A percentile compares a stretch with the other conserved stretches of the same genome.
Evolutionary conservation across 2,888 invertebrate genomes (phyloP).

Genomic region (Tortrix viridana): DNA sequence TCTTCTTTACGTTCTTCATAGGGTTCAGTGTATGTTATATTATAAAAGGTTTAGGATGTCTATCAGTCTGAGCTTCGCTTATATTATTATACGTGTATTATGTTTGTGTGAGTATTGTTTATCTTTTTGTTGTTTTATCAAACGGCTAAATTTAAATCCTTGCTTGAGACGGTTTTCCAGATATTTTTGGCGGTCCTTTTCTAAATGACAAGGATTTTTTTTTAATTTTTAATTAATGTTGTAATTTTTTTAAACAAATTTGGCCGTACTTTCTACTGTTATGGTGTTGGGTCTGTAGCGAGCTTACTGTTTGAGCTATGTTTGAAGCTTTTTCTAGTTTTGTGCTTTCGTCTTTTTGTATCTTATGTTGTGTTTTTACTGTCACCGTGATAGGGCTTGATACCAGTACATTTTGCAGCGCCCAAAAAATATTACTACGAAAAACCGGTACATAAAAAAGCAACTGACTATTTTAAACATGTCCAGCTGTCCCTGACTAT

Average conservation of each 20-base stretch:
- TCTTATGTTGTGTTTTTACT: too few relatives aligned
- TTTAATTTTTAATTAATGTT: too few relatives aligned
- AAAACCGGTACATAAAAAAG: background rate
- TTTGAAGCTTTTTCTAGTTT: constrained; percentile 14
- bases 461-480: too few relatives aligned
- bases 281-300: constrained; percentile 13
- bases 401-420: background rate
- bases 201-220: constrained; percentile 19
- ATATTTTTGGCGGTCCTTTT: too few relatives aligned
- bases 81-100: constrained; percentile 29
- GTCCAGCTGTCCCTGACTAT: too few relatives aligned
- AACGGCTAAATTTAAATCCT: constrained; percentile 20
- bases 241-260: too few relatives aligned
- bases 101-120: constrained; percentile 33
- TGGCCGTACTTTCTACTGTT: constrained; percentile 11
- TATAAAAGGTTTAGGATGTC: constrained; percentile 12
- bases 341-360: background rate
- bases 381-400: too few relatives aligned
- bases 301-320: constrained; percentile 20
- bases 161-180: too few relatives aligned
- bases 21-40: constrained; percentile 70
- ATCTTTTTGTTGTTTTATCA: constrained; percentile 23
- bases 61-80: constrained; percentile 26
- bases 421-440: background rate
- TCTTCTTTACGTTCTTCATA: constrained; percentile 76